Base-by-base conservation (phyloP, 2,113 vertebrate species). In the Maccullochella peelii region DNA sequence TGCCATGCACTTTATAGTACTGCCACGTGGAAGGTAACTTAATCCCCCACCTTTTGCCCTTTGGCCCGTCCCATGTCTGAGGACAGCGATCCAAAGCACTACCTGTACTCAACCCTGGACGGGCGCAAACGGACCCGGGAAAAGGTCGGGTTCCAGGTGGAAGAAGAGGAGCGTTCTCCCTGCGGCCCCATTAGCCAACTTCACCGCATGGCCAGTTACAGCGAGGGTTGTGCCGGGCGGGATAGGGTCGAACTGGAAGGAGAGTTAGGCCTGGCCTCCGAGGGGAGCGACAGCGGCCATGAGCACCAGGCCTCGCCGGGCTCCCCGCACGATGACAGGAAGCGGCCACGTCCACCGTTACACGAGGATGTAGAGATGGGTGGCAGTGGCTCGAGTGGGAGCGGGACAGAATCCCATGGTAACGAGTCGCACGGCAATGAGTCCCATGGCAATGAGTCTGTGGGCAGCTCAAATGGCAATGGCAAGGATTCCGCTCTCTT, bases 351-450 rank as follows among this genome's bases (percentile, higher is more conserved):
- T 33, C 76, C 77, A 25, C 54, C 82, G 1, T 88, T 96, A 59
- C 97, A 96, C 21, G 97, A 97, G 73, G 98, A 98, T 3, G 92
- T 97, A 70, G 97, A 98, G 84, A 97, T 97, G 96, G 94, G 93
- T 0, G 95, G 95, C 85, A 95, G 95, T 7, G 95, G 96, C 71
- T 97, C 95, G 0, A 97, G 97, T 6, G 96, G 95, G 1, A 97
- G 97, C 3, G 95, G 96, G 20, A 97, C 96, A 6, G 96, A 97
- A 70, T 96, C 96, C 80, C 96, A 96, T 66, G 94, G 96, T 8
- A 97, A 97, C 6, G 96, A 97, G 79, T 97, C 95, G 0, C 92
- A 90, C 0, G 95, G 97, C 2, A 96, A 92, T 52, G 97, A 96
- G 61, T 97, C 95, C 4, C 95, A 94, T 42, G 96, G 95, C 69